Conservation (phyloP, 2,888 invertebrate genomes). For the Crematogaster levior region DNA sequence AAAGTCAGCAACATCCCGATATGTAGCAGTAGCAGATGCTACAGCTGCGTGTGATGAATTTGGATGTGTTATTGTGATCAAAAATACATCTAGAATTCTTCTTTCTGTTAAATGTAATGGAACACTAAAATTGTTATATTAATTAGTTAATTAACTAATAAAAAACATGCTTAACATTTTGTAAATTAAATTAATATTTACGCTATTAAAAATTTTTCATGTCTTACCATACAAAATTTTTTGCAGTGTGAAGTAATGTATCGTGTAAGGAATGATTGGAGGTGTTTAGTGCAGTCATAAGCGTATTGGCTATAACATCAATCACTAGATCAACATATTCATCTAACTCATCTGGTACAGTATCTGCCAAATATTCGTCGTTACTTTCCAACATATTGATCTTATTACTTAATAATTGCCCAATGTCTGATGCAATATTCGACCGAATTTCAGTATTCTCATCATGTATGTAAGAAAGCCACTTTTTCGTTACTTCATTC, state of each 20-base stretch:
- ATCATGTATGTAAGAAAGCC: constrained; percentile 85
- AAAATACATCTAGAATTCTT: constrained; percentile 88
- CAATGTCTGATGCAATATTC: constrained; percentile 82
- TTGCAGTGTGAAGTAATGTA: constrained; percentile 87
- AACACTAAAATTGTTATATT: constrained; percentile 68
- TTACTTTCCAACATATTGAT: constrained; percentile 82
- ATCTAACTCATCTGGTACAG: constrained; percentile 78
- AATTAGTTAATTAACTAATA: constrained; percentile 3
- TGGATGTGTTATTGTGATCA: constrained; percentile 87
- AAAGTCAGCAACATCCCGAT: constrained; percentile 87
- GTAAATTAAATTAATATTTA: neutral
- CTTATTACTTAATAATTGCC: constrained; percentile 79
- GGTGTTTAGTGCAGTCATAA: constrained; percentile 84
- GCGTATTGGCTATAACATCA: constrained; percentile 77
- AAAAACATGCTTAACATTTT: neutral
- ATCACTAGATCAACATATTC: constrained; percentile 86
- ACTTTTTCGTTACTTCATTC: constrained; percentile 81
- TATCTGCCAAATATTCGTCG: constrained; percentile 81
- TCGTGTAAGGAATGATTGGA: constrained; percentile 87
- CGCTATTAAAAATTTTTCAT: constrained; percentile 16
- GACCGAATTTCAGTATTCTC: constrained; percentile 80
- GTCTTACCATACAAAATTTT: constrained; percentile 85
- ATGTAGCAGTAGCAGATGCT: constrained; percentile 87
- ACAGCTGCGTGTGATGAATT: constrained; percentile 86
- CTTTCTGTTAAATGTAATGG: constrained; percentile 78